Evolutionary conservation across 2,797 vertebrate species (phyloP).

Genomic region (Gymnocypris eckloni): DNA sequence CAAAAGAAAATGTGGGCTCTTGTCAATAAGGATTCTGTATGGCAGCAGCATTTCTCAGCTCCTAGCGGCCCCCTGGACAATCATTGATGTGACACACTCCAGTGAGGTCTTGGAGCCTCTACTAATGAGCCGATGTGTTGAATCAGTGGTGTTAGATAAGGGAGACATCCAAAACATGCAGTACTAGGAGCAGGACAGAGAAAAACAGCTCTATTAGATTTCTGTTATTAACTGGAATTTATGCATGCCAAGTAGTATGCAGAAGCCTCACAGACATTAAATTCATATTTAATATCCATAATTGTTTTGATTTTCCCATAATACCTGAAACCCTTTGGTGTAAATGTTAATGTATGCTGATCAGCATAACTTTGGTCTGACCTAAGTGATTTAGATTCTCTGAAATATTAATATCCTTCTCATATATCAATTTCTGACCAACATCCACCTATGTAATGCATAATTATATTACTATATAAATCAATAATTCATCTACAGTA

Average conservation of each 20-base stretch:
- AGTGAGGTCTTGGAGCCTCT: slow-evolving; percentile 20
- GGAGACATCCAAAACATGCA: slow-evolving; percentile 15
- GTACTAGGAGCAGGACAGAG: background rate
- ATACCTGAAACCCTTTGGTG: slow-evolving; percentile 38
- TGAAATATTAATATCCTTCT: slow-evolving; percentile 57
- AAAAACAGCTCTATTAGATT: background rate
- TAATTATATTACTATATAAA: slow-evolving; percentile 60
- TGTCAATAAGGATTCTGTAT: background rate
- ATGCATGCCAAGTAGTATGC: background rate
- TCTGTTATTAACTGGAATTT: slow-evolving; percentile 24
- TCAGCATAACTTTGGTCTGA: slow-evolving; percentile 50
- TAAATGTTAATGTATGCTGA: slow-evolving; percentile 50
- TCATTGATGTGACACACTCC: slow-evolving; percentile 30
- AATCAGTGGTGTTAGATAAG: slow-evolving; percentile 25
- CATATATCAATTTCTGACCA: slow-evolving; percentile 50
- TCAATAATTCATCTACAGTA: slow-evolving; percentile 60
- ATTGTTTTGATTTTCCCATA: slow-evolving; percentile 52
- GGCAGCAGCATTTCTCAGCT: background rate
- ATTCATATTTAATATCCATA: slow-evolving; percentile 50
- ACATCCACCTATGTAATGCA: slow-evolving; percentile 51
- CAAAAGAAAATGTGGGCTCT: background rate
- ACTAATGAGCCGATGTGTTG: slow-evolving; percentile 22
- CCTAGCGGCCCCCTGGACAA: background rate
- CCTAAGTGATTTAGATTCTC: slow-evolving; percentile 52
- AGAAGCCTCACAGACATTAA: slow-evolving; percentile 17